Evolutionary conservation across 2,888 invertebrate genomes (phyloP), one percentile per base, ranked within the genome.

Genomic region (Drosophila anomalata): DNA sequence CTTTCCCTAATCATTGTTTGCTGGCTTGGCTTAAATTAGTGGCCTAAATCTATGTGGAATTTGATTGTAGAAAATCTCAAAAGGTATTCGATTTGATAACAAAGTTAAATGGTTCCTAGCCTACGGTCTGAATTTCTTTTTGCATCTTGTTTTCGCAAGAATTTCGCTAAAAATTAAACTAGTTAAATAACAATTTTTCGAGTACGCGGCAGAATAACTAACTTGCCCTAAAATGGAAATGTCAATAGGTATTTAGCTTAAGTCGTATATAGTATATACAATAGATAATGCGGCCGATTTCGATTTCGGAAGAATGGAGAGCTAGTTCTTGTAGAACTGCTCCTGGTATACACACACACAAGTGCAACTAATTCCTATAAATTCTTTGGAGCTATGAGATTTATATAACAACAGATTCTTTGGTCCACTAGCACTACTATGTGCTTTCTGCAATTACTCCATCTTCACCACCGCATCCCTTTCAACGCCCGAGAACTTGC

Each of bases 381-480:
- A 68, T 87, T 88, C 88, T 85, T 85, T 88, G 85, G 85, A 88
- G 79, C 74, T 79, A 48, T 81, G 83, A 87, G 79, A 88, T 88
- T 84, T 63, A 71, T 68, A 48, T 72, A 78, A 67, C 71, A 82
- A 71, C 67, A 71, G 77, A 70, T 74, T 87, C 83, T 89, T 85
- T 85, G 88, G 87, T 85, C 58, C 61, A 48, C 5, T 8, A 36
- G 29, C 11, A 24, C 17, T 11, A 2, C 17, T 8, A 29, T 11
- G 17, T n/a, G 17, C 11, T 20, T 17, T 11, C 17, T 3, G 20
- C 20, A 14, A 11, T 68, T 77, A 91, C 69, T 92, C 92, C 87
- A 90, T 89, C 82, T 92, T 92, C 26, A 92, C 91, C 48, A 90
- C 88, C n/a, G 91, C 80, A 31, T 90, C 89, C 29, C 91, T 88